Evolutionary conservation across 2,797 vertebrate species (phyloP), one percentile per base, ranked within the genome.

Genomic region (Anableps anableps): DNA sequence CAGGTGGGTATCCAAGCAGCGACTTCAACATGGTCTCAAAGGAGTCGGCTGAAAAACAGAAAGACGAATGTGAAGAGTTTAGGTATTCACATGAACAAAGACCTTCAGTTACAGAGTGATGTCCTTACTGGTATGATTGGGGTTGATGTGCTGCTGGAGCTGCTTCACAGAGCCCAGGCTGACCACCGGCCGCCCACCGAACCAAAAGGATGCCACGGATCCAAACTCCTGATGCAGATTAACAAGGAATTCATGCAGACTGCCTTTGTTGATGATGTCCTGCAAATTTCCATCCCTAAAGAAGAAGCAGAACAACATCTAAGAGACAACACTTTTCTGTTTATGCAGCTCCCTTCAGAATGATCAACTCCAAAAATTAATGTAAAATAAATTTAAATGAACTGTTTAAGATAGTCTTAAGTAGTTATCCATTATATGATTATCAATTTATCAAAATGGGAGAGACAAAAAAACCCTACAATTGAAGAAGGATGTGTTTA

Each of bases 11-110:
- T 29, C 96, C 96, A 68, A 99, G 91, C 92, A 99, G 95, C 10
- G 98, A 99, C 92, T 99, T 99, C 75, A 99, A 95, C 97, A 99
- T 98, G 1, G 96, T 99, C 93, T 99, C 98, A 94, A 99, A 99
- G 29, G 98, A 97, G 94, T 99, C 97, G 48, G 94, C 98, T 99
- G 84, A 78, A 94, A 66, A 51, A 0, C n/a, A 38, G 7, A 43
- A 23, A 17, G 34, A 43, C 34, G 48, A 74, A 43, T 9, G 23
- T 16, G 1, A 38, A 13, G 21, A 50, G 0, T 31, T 23, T 14
- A 19, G 11, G 31, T 60, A 21, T 14, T 23, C 3, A 3, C 0
- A 16, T n/a, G 36, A 58, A 72, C 1, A 21, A 72, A 21, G 29
- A 31, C 14, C 17, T 31, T n/a, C 66, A 9, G 7, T 21, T 26